Evolutionary conservation across 2,797 vertebrate genomes (phyloP), one percentile per base, ranked within the genome.

Genomic region (Dendrocincla fuliginosa): DNA sequence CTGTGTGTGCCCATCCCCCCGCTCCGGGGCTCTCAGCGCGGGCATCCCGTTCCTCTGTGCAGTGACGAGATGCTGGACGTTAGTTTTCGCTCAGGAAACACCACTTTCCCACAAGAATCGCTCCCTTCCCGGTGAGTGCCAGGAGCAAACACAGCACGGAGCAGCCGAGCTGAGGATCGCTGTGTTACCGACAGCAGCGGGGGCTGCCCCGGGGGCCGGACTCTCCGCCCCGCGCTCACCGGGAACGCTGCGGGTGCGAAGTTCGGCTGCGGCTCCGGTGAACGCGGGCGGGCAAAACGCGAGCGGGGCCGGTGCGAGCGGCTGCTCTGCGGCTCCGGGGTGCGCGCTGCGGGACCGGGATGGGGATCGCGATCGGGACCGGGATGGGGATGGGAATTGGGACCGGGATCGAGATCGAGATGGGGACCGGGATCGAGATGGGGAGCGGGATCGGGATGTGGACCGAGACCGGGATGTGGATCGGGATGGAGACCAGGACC

Each of bases 41-140:
- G 6, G 5, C 77, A 28, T 3, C 70, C 33, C 55, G 2, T 63
- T 49, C 49, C 0, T 23, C 7, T 1, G 12, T 5, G 4, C 32
- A 4, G 3, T 0, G 63, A 15, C n/a, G 56, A 10, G 14, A 75
- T 23, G 69, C 71, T 2, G 56, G 7, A 11, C 28, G 24, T 0
- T 13, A 0, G 14, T n/a, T 52, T 50, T 32, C 15, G 37, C 12
- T 1, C 63, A 27, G 89, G 28, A 50, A 50, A n/a, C 50, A 56
- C 5, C 47, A 4, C 22, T 13, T 24, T 69, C 37, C 56, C 50
- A 10, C 12, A 25, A 32, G 76, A 86, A 57, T 1, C 17, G 42
- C 13, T 57, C 56, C 4, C 44, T 56, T 69, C 13, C 25, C 50
- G 57, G 69, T 69, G 63, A 63, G 89, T 33, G 56, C 44, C 25